A percentile compares a stretch with the other conserved stretches of the same genome.
These are phyloP conservation scores for Sebastes schlegelii DNA, from an alignment of 2,113 vertebrate genomes.

Conservation along the genomic window DNA sequence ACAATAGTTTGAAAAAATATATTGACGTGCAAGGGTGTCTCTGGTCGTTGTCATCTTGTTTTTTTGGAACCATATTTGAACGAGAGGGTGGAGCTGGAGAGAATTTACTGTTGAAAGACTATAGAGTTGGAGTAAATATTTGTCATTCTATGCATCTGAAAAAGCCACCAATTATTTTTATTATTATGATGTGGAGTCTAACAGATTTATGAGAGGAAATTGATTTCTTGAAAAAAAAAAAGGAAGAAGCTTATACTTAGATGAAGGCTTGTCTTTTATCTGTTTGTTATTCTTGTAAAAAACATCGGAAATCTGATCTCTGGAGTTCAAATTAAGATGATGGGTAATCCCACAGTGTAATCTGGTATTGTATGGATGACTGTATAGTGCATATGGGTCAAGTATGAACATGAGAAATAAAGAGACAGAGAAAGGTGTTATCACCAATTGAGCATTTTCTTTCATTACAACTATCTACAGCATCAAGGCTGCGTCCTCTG, in stretches of 20 bases:
- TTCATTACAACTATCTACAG: conserved; percentile 32
- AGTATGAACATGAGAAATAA: not conserved
- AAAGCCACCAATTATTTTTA: not conserved
- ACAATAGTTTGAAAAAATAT: too few species aligned
- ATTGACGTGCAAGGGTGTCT: too few species aligned
- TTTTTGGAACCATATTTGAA: too few species aligned
- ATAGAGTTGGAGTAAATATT: not conserved
- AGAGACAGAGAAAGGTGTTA: not conserved
- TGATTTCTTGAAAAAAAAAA: not conserved
- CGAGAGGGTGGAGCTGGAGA: too few species aligned
- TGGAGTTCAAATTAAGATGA: conserved; percentile 7
- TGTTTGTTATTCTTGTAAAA: not conserved
- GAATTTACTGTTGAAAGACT: too few species aligned
- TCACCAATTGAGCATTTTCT: conserved; percentile 21
- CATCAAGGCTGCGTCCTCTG: conserved; percentile 13
- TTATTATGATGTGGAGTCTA: not conserved
- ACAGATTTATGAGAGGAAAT: not conserved
- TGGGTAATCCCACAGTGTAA: not conserved
- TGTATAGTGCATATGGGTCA: not conserved
- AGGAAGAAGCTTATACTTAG: not conserved
- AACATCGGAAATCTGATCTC: not conserved
- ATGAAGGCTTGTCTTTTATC: not conserved
- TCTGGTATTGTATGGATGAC: not conserved
- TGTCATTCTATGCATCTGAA: not conserved
- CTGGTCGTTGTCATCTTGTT: too few species aligned